These are phyloP conservation scores for Cremastobaeus sp. DNA, from an alignment of 2,888 invertebrate genomes.

Conservation along the genomic window DNA sequence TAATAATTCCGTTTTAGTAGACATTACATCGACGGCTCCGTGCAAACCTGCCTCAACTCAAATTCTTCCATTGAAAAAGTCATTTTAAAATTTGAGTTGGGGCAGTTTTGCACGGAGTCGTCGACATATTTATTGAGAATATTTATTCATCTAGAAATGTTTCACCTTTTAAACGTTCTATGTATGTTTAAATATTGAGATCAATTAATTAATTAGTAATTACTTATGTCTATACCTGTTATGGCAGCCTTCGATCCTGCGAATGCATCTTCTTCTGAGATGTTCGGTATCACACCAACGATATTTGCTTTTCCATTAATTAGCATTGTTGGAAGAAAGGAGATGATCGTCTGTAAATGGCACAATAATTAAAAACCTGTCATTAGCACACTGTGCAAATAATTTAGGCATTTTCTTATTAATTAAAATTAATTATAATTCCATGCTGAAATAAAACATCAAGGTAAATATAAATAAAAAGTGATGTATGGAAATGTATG, in stretches of 20 bases:
- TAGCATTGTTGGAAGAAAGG: slow-evolving; percentile 73
- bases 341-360: slow-evolving; percentile 69
- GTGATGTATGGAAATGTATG: not conserved
- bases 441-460: not conserved
- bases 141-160: no score
- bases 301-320: slow-evolving; percentile 67
- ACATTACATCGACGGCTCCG: no score
- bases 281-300: slow-evolving; percentile 72
- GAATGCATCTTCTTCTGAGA: slow-evolving; percentile 69
- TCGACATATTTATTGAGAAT: no score
- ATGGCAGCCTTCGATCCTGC: slow-evolving; percentile 72
- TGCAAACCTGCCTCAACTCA: no score
- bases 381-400: no score
- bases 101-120: no score
- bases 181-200: not conserved
- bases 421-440: slow-evolving; percentile 11
- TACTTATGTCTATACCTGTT: slow-evolving; percentile 64
- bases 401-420: not conserved
- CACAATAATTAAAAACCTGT: slow-evolving; percentile 25
- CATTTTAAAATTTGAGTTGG: no score
- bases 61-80: no score
- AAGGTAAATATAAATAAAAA: not conserved
- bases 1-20: no score
- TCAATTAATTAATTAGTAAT: not conserved
- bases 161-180: not conserved